These are phyloP conservation scores for Clamator glandarius DNA, from an alignment of 2,797 vertebrate species.

Conservation along the genomic window DNA sequence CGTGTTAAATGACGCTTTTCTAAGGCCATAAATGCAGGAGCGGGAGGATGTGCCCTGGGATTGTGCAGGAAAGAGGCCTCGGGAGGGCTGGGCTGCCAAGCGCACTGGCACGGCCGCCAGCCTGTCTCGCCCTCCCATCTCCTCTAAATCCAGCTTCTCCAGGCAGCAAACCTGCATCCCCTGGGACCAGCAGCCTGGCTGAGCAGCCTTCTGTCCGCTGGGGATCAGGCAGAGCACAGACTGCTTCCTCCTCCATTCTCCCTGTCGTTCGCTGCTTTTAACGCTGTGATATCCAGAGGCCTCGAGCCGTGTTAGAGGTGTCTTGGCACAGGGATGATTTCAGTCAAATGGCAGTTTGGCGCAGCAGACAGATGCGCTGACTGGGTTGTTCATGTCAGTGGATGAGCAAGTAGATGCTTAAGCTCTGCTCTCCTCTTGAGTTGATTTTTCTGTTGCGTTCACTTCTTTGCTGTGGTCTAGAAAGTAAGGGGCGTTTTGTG, in stretches of 20 bases:
- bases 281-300: background rate
- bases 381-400: fast-evolving
- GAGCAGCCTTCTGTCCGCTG: background rate
- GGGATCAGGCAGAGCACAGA: background rate
- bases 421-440: background rate
- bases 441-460: background rate
- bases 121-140: background rate
- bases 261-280: background rate
- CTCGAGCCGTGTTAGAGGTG: background rate
- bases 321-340: fast-evolving
- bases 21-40: slow-evolving; percentile 11
- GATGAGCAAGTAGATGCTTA: background rate
- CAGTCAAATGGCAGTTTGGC: background rate
- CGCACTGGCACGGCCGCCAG: fast-evolving
- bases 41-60: background rate
- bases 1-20: background rate
- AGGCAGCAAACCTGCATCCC: background rate
- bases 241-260: slow-evolving; percentile 1
- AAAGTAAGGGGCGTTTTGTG: background rate
- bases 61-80: background rate
- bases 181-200: background rate
- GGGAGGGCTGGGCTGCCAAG: background rate
- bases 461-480: fast-evolving
- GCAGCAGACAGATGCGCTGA: background rate
- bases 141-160: background rate